Conservation (phyloP, 2,113 vertebrate species). For the Oreochromis tanganicae region DNA sequence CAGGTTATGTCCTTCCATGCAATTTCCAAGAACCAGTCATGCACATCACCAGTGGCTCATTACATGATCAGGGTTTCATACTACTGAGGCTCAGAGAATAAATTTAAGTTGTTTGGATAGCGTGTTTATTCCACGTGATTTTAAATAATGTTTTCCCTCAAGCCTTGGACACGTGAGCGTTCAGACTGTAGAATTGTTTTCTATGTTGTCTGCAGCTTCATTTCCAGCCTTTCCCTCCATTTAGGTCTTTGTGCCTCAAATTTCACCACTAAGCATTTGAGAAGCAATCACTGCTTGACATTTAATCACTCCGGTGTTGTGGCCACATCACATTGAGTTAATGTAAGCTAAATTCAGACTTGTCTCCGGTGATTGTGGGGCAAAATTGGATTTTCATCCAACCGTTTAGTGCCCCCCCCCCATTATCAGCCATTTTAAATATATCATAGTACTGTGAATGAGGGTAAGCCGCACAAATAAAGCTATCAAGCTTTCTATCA, state of each 20-base stretch:
- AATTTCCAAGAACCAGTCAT: conserved; percentile 27
- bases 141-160: background rate
- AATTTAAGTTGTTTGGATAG: background rate
- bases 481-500: conserved; percentile 20
- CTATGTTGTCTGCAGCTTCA: background rate
- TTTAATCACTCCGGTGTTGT: conserved; percentile 45
- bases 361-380: conserved; percentile 52
- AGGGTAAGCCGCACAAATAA: conserved; percentile 27
- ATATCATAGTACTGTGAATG: conserved; percentile 38
- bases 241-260: background rate
- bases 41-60: conserved; percentile 3
- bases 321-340: conserved; percentile 45
- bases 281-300: conserved; percentile 41
- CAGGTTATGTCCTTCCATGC: conserved; percentile 33
- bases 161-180: background rate
- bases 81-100: background rate
- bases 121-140: background rate
- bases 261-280: conserved; percentile 12
- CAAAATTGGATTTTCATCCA: conserved; percentile 65
- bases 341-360: conserved; percentile 23
- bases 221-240: background rate
- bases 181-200: background rate
- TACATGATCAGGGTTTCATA: background rate
- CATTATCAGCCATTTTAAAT: conserved; percentile 54
- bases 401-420: conserved; percentile 38